Percentiles rank a stretch among this genome's conserved stretches.
phyloP scores from a whole-genome alignment of 2,113 vertebrate species.

The Orthonyx spaldingii region DNA sequence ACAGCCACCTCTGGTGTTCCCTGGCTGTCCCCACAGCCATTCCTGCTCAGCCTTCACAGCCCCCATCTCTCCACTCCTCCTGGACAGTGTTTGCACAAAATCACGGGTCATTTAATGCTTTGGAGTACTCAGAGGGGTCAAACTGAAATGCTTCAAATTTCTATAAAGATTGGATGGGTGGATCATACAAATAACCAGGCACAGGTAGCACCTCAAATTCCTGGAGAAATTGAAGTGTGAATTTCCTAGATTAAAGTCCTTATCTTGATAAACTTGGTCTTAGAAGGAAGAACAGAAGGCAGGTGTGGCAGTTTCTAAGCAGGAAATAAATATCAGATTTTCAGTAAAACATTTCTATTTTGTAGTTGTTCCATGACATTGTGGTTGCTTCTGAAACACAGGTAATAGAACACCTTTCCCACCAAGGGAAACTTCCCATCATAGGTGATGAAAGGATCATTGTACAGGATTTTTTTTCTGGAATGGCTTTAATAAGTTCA shows the following conservation, averaged over 20 bases:
- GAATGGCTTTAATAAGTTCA: neutral
- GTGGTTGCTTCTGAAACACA: neutral
- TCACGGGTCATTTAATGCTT: rapidly evolving
- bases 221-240: neutral
- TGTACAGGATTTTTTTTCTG: neutral
- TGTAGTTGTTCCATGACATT: neutral
- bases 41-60: neutral
- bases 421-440: neutral
- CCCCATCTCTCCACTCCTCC: neutral
- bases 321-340: neutral
- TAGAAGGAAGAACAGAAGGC: neutral
- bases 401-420: neutral
- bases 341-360: neutral
- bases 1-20: rapidly evolving
- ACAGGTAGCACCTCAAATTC: neutral
- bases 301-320: neutral
- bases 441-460: neutral
- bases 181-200: neutral
- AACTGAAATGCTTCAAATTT: neutral
- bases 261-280: neutral
- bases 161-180: neutral
- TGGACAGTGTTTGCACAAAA: neutral
- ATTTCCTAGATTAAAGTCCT: neutral
- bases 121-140: neutral
- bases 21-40: rapidly evolving